Base-by-base conservation (phyloP, 2,888 invertebrate genomes). In the Macaria liturata region DNA sequence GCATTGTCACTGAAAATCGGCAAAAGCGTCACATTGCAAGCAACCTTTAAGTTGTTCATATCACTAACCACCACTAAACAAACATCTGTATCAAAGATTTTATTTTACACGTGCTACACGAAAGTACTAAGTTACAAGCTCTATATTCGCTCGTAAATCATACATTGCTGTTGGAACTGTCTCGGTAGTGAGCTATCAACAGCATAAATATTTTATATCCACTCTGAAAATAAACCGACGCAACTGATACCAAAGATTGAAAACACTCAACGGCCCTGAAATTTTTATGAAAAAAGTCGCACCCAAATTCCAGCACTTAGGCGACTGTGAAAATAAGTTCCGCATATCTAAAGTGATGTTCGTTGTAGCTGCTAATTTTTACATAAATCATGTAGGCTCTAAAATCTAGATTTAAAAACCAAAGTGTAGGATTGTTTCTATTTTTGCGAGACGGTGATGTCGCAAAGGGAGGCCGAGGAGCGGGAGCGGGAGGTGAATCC, bases 181-280 rank as follows among this genome's bases (percentile, higher is more conserved):
- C 39, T 54, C 53, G 3, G 49, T 50, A 61, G 58, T 56, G 46
- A 49, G 50, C 59, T 62, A 52, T 57, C 57, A 64, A 64, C 46
- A 56, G 52, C 52, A 54, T 62, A 53, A 59, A 66, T 66, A 62
- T 61, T 66, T 64, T 66, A 66, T 61, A 9, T 51, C 54, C 57
- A 51, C 53, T 59, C 54, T 46, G 5, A 51, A 66, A 57, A 59
- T 64, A 64, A 54, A 53, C 49, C 48, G 31, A 46, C 46, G 48
- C 46, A 51, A 56, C 49, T 53, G 57, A 59, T 45, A 34, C 40
- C 43, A 44, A 61, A 61, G 54, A 62, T 56, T 46, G 54, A 34
- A 62, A 62, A 62, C 54, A 59, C 62, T 66, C 62, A 58, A 57
- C 57, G 51, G 46, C 43, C 37, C 53, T 61, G 53, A 60, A 63